Base-by-base conservation (phyloP, 2,113 vertebrate genomes). In the Cyprinodon brontotheroides region DNA sequence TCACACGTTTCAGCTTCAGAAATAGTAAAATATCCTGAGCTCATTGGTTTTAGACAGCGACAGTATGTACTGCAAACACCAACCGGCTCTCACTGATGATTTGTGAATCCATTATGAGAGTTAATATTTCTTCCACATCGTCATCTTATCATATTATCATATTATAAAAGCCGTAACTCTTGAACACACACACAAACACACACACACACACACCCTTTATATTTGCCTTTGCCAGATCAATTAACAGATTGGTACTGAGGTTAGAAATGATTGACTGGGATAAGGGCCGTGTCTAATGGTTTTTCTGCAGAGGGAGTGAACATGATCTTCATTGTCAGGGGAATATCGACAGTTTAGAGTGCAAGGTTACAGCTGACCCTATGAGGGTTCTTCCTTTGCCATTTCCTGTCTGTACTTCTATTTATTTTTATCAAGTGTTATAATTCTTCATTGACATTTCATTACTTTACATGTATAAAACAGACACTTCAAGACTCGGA, bases 181-280 rank as follows among this genome's bases (percentile, higher is more conserved):
- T 65, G 61, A 64, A 47, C 68, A 64, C 78, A 59, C 17, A 45
- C 75, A 61, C 68, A 72, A 64, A 47, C 68, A 64, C 78, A 59
- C 17, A 45, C 75, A 61, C 68, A 72, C 75, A 70, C 72, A 47
- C 68, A 63, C 53, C 0, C 72, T 62, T 41, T 60, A 47, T 61
- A 29, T 72, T 79, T 65, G 72, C 47, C 47, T 57, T 80, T 41
- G n/a, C 57, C 72, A 84, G 89, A 91, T 93, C 89, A 89, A 92
- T 93, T 86, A 90, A 84, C 87, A 88, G 93, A 91, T 92, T 89
- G 88, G 82, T 79, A 87, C 65, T 74, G 50, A 73, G 67, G 74
- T 80, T 77, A 80, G 64, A 70, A 40, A 72, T 73, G 74, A 83
- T 78, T 71, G 85, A 83, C 78, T 75, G 70, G 74, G 83, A 74